phyloP scores from a whole-genome alignment of 2,888 invertebrate genomes.

The Phortica okadai region DNA sequence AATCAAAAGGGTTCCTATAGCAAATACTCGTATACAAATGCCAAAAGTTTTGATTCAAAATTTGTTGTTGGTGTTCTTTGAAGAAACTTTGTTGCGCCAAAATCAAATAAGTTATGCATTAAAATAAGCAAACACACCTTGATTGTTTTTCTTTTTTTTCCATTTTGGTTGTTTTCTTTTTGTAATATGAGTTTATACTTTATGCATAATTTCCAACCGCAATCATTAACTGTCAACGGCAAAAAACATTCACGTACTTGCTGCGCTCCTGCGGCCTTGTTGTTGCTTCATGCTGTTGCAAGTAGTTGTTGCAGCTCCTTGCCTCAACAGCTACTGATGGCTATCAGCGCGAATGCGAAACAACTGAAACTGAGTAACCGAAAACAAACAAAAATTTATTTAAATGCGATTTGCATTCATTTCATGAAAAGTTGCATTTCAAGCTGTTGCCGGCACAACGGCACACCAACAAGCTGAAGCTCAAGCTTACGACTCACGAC shows the following conservation, averaged over 20 bases:
- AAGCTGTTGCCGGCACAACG: conserved; percentile 8
- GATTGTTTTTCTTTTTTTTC: too few species aligned
- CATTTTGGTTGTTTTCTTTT: too few species aligned
- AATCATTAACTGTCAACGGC: conserved; percentile 7
- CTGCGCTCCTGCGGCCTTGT: not conserved
- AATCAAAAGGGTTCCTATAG: not conserved
- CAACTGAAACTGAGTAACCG: conserved; percentile 16
- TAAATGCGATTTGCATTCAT: conserved; percentile 69
- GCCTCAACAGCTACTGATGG: not conserved
- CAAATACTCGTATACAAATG: too few species aligned
- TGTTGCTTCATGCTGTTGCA: not conserved
- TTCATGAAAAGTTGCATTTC: conserved; percentile 41
- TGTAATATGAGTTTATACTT: too few species aligned
- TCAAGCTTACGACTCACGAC: too few species aligned
- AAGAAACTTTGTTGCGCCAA: too few species aligned
- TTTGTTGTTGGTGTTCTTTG: too few species aligned
- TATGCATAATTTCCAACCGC: conserved; percentile 6
- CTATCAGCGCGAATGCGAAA: not conserved
- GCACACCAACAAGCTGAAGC: not conserved
- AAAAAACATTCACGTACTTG: not conserved
- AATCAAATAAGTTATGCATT: too few species aligned
- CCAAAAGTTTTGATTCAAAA: too few species aligned
- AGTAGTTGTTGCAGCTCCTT: not conserved
- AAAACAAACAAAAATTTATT: conserved; percentile 58
- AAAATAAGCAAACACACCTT: too few species aligned